Evolutionary conservation across 2,888 invertebrate species (phyloP), one percentile per base, ranked within the genome.

Genomic region (Diaperis boleti): DNA sequence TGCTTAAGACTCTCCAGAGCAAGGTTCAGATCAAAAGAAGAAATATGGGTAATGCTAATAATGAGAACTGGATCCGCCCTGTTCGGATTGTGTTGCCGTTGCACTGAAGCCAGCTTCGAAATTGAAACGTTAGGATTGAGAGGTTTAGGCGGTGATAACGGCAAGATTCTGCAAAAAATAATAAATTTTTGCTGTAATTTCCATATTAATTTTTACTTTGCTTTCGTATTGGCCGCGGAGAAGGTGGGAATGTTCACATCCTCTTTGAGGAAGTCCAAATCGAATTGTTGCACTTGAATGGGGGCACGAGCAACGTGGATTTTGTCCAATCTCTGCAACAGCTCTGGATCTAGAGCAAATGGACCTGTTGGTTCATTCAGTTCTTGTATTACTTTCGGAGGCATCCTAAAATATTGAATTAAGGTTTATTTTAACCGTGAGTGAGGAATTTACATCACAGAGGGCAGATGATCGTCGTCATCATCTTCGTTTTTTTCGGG

Each of bases 261-360:
- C 20, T 80, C 79, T 17, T 79, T 76, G 8, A 82, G 68, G 66
- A 81, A 82, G 41, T 73, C 72, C 13, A 79, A 68, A 71, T 82
- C 79, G 59, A 80, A 76, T 62, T 83, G 82, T 18, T 79, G 72
- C 31, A 86, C 52, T 14, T 66, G 49, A 1, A 57, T 14, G 41
- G 26, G 13, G 61, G 77, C 4, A 72, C 61, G 14, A 69, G 60
- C 14, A 5, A 11, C 22, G 6, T 13, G 33, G 37, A 74, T 64
- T 20, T 77, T 81, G 77, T 93, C 93, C 47, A 93, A 84, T 70
- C 87, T 86, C 20, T 88, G 87, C 69, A 93, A 85, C 64, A 92
- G 83, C 59, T 88, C 86, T 11, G 89, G 87, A 79, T 95, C 94
- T 44, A 95, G 83, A 0, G 90, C 88, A 80, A 92, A 95, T 15